phyloP scores from a whole-genome alignment of 2,797 vertebrate genomes.

The Dicrostonyx torquatus region DNA sequence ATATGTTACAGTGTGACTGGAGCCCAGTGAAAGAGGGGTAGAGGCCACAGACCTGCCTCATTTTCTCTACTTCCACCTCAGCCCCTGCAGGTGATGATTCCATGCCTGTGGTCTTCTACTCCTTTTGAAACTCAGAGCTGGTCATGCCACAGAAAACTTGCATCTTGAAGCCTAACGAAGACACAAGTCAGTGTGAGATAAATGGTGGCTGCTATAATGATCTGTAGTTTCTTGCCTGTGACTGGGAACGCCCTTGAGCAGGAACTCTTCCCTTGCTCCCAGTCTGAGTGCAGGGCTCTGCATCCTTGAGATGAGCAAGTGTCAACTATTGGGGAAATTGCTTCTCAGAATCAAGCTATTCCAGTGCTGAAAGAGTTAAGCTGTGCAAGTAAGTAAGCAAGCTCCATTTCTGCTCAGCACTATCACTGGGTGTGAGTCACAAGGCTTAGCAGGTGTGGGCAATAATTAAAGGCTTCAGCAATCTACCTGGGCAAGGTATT shows the following conservation, averaged over 20 bases:
- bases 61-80: background rate
- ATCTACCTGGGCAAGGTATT: conserved; percentile 92
- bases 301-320: background rate
- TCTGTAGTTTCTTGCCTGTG: background rate
- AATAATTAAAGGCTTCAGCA: conserved; percentile 91
- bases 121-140: background rate
- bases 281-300: background rate
- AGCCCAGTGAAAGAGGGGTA: background rate
- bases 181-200: background rate
- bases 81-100: background rate
- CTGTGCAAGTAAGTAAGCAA: conserved; percentile 79
- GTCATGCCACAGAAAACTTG: background rate
- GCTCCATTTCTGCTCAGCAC: conserved; percentile 79
- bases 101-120: fast-evolving
- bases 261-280: background rate
- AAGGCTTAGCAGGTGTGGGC: conserved; percentile 88
- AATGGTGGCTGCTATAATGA: background rate
- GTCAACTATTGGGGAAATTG: conserved; percentile 22
- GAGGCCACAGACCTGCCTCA: background rate
- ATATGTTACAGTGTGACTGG: background rate
- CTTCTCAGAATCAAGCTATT: background rate
- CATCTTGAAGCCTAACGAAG: background rate
- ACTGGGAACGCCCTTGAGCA: background rate
- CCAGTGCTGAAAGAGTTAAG: conserved; percentile 83
- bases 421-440: conserved; percentile 84